A percentile compares a stretch with the other conserved stretches of the same genome.
These are phyloP conservation scores for Psilopsiagon aymara DNA, from an alignment of 2,113 vertebrate species.

Conservation along the genomic window DNA sequence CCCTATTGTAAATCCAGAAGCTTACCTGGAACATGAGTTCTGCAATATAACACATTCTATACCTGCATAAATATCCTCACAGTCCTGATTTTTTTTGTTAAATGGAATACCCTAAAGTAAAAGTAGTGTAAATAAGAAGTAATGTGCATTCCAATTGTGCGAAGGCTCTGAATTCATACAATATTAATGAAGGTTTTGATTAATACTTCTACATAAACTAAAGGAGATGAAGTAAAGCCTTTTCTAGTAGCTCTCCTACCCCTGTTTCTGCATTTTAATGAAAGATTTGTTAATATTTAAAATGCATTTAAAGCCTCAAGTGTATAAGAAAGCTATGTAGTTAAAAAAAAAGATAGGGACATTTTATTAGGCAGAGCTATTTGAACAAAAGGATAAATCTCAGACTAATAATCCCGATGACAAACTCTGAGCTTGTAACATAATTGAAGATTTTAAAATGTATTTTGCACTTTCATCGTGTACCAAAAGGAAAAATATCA, in stretches of 20 bases:
- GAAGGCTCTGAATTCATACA: background rate
- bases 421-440: constrained; percentile 34
- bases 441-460: constrained; percentile 28
- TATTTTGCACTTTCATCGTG: background rate
- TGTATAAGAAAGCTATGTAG: background rate
- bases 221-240: constrained; percentile 54
- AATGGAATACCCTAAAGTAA: background rate
- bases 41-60: background rate
- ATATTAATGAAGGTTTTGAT: constrained; percentile 72
- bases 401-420: constrained; percentile 3
- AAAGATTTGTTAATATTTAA: constrained; percentile 75
- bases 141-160: background rate
- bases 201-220: constrained; percentile 60
- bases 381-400: constrained; percentile 53
- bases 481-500: background rate
- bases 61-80: background rate
- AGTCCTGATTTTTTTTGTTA: background rate
- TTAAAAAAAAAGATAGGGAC: constrained; percentile 11
- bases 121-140: background rate
- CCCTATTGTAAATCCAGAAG: background rate
- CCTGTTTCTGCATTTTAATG: constrained; percentile 69
- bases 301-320: constrained; percentile 52
- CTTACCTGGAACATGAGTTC: background rate
- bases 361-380: constrained; percentile 67
- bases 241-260: constrained; percentile 37